Evolutionary conservation across 2,797 vertebrate genomes (phyloP), one percentile per base, ranked within the genome.

Genomic region (Oreochromis mossambicus): DNA sequence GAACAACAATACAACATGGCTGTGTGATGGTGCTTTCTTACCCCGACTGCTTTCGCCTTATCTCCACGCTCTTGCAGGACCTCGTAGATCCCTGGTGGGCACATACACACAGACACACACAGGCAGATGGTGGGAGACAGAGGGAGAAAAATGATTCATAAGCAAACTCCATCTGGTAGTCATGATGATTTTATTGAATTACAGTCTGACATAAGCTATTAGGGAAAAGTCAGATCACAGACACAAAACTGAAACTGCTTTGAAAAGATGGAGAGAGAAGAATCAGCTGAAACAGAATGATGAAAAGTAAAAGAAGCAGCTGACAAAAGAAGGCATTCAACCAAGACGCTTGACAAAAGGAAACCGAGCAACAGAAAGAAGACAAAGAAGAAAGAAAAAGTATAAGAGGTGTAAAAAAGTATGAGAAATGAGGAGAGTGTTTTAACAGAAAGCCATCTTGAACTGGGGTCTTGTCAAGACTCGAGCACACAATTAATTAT

Each of bases 11-110:
- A n/a, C 8, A 50, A 52, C 19, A 76, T 12, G 9, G 48, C 6
- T 5, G 5, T 8, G 13, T 24, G 36, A 77, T 8, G 17, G 48
- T 5, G 15, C 7, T 2, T n/a, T 78, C 93, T 95, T 94, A 98
- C 97, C 97, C 94, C 73, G 96, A 96, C 82, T 97, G 95, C 89
- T 97, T 97, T 83, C 90, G 93, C 90, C 90, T 96, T 78, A 97
- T 96, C 94, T 98, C 98, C 92, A 96, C 94, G 8, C 97, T 98
- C 91, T 96, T 97, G 89, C 96, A 95, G 91, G 98, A 97, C 94
- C 97, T 97, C 14, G 95, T 91, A 11, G 97, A 97, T 90, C 97
- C 97, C 98, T 99, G 87, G 26, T 86, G 77, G 80, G 38, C 41
- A 77, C 19, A 86, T 6, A 87, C 24, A 46, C 46, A 75, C n/a